Evolutionary conservation across 2,888 invertebrate genomes (phyloP), one percentile per base, ranked within the genome.

Genomic region (Zootermopsis nevadensis): DNA sequence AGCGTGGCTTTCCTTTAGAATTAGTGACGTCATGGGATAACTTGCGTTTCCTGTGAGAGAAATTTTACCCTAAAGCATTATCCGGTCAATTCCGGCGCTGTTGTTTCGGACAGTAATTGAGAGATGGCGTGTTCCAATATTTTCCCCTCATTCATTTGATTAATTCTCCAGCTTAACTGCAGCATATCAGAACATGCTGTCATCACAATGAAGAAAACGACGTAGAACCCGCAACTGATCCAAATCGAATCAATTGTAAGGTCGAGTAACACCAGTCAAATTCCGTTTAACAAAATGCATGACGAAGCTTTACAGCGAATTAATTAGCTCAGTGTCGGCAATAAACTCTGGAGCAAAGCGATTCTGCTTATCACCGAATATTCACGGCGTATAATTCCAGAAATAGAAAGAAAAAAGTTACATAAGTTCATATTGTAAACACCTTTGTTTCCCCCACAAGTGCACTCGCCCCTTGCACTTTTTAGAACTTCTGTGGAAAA

Each of bases 401-500:
- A 48, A 19, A 19, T 48, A 19, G 19, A 3, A 48, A 19, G 3
- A 48, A 48, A 42, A 42, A 19, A 48, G 48, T 4, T 0, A 19
- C 15, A 19, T 19, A 48, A 4, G 48, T 48, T 19, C 48, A 48
- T 19, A 48, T 4, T 19, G 3, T 48, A 19, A 19, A 48, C 19
- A 48, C 19, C 48, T 48, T 48, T 48, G 15, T 48, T 15, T 19
- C 48, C 48, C 19, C 19, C 48, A 48, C 48, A 48, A 19, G 6
- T 33, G 69, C 24, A 74, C 38, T 60, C 35, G 53, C 30, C n/a
- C 79, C 77, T 15, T 77, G 31, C 15, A 12, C 48, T 79, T 38
- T 42, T 38, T 74, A 38, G 38, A 42, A 74, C 35, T 38, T 79
- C 60, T 79, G 66, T 60, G 79, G 79, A 79, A 79, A 79, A 79